A percentile compares a stretch with the other conserved stretches of the same genome.
These are phyloP conservation scores for Myotis pilosus DNA, from an alignment of 2,797 vertebrate genomes.

Conservation along the genomic window DNA sequence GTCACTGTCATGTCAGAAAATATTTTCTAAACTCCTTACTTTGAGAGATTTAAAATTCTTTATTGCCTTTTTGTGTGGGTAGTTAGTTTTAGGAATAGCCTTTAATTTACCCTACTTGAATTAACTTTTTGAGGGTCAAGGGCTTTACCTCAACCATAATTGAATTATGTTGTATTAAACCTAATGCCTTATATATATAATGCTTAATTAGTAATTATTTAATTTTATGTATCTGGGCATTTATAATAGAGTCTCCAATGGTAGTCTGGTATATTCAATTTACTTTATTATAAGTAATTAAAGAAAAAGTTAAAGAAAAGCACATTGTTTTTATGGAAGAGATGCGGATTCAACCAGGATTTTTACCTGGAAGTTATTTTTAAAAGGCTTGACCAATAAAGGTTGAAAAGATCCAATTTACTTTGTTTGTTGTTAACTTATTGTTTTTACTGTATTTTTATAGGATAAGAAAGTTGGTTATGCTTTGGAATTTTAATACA, in stretches of 20 bases:
- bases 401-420: not conserved
- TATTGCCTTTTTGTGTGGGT: not conserved
- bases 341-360: not conserved
- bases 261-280: not conserved
- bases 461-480: not conserved
- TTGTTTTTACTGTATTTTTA: not conserved
- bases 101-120: constrained; percentile 12
- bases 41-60: not conserved
- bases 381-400: not conserved
- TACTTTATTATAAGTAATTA: not conserved
- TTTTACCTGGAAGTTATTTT: not conserved
- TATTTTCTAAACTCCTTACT: not conserved
- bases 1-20: not conserved
- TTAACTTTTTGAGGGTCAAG: not conserved
- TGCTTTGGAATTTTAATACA: not conserved
- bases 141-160: not conserved
- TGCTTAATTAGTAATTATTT: not conserved
- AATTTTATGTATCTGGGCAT: not conserved
- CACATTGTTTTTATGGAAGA: not conserved
- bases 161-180: not conserved
- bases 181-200: not conserved
- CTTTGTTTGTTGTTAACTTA: not conserved
- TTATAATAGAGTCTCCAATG: not conserved
- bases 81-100: not conserved
- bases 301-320: not conserved